Evolutionary conservation across 2,888 invertebrate genomes (phyloP).

Genomic region (Cybosia mesomella): DNA sequence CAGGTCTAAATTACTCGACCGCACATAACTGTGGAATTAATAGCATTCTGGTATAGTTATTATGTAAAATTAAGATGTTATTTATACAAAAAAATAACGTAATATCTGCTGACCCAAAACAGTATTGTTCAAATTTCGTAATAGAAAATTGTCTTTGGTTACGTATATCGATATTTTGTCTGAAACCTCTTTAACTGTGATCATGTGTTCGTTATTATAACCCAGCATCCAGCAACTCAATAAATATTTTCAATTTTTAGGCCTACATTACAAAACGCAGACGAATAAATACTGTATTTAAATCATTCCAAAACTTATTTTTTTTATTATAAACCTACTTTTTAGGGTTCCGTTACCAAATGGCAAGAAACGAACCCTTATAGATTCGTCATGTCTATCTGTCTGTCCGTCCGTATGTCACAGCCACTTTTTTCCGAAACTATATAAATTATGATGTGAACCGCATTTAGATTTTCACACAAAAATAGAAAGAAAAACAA

Average conservation of each 20-base stretch:
- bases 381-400: too few species aligned
- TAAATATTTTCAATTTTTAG: not conserved
- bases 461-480: too few species aligned
- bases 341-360: too few species aligned
- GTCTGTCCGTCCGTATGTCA: too few species aligned
- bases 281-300: not conserved
- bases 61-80: constrained; percentile 41
- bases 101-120: constrained; percentile 41
- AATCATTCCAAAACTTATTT: not conserved
- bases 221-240: not conserved
- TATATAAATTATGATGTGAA: too few species aligned
- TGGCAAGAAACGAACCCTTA: too few species aligned
- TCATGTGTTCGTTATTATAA: not conserved
- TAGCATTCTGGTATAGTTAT: constrained; percentile 34
- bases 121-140: constrained; percentile 22
- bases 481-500: too few species aligned
- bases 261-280: not conserved
- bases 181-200: not conserved
- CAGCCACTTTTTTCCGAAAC: too few species aligned
- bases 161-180: constrained; percentile 10
- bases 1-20: constrained; percentile 43
- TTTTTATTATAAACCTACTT: too few species aligned
- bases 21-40: constrained; percentile 45
- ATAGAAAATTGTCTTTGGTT: constrained; percentile 14
- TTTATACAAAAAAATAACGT: constrained; percentile 27